Base-by-base conservation (phyloP, 2,797 vertebrate species). In the Thalassophryne amazonica region DNA sequence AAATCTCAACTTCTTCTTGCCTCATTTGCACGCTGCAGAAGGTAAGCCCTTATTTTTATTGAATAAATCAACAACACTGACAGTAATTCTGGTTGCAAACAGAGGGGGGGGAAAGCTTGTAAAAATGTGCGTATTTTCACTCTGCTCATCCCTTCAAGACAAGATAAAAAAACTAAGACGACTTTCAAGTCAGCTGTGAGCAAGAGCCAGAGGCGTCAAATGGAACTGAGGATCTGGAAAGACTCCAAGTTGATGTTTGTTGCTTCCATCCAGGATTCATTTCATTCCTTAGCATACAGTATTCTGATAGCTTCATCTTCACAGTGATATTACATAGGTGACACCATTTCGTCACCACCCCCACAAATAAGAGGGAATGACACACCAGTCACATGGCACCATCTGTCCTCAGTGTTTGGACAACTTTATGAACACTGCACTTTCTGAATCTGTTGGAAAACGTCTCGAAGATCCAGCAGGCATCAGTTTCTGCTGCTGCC, bases 161-260 rank as follows among this genome's bases (percentile, higher is more conserved):
- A 11, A 28, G 33, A 51, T 55, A 2, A 16, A 70, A 61, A 65
- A 51, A 23, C 17, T 49, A 22, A 25, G 25, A 24, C 21, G 16
- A 47, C 23, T 17, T 48, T 18, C 7, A 31, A 56, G 82, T 80
- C 69, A 60, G 73, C 68, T 60, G 22, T 19, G 59, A 32, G 5
- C 41, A 35, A 70, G 59, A 24, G 46, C 48, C 67, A 70, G 29
- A 61, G 40, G 50, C 22, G n/a, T 53, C 19, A 35, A 49, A 56
- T 59, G 55, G 48, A 70, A 76, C 15, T 62, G 19, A 66, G 66
- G 57, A 57, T 19, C 51, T 38, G 6, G 7, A 57, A 37, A 64
- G 35, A 46, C 45, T 29, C 37, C 19, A 31, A 24, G 39, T 75
- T 49, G 57, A 72, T 63, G 70, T 36, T 34, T 51, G 23, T 60